phyloP scores from a whole-genome alignment of 2,888 invertebrate genomes.

The Epirrhoe alternata region DNA sequence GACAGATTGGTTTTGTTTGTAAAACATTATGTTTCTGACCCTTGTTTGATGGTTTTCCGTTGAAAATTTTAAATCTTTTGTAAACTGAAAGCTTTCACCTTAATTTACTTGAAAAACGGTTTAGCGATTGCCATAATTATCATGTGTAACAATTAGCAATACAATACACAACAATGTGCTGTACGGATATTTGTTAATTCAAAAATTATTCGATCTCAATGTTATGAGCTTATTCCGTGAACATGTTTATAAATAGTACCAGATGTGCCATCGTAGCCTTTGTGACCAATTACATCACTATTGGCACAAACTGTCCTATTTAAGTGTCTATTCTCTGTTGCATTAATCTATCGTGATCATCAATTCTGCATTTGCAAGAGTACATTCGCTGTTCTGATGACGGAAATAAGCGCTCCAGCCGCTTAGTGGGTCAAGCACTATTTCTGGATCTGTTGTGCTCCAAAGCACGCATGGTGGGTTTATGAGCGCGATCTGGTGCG shows the following conservation, averaged over 20 bases:
- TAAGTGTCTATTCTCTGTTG: slow-evolving; percentile 45
- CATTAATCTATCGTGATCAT: slow-evolving; percentile 61
- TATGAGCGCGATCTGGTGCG: slow-evolving; percentile 65
- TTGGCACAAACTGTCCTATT: slow-evolving; percentile 33
- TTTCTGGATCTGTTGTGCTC: slow-evolving; percentile 78
- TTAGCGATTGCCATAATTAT: not conserved
- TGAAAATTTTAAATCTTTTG: not conserved
- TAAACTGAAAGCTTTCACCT: not conserved
- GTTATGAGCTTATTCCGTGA: not conserved
- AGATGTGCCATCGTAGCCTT: slow-evolving; percentile 32
- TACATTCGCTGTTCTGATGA: slow-evolving; percentile 70
- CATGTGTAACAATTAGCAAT: not conserved
- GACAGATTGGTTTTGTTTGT: not conserved
- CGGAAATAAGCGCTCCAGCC: slow-evolving; percentile 83
- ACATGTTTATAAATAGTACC: slow-evolving; percentile 31
- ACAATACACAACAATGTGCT: not conserved
- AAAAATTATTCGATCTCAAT: too few species aligned
- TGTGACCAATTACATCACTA: slow-evolving; percentile 35
- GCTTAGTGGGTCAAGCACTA: slow-evolving; percentile 82
- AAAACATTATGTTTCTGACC: too few species aligned
- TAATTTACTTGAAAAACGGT: not conserved
- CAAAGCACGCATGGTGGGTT: slow-evolving; percentile 71
- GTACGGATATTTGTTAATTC: too few species aligned
- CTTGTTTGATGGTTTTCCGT: too few species aligned
- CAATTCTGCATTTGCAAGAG: slow-evolving; percentile 54